Evolutionary conservation across 2,113 vertebrate genomes (phyloP).

Genomic region (Blennius ocellaris): DNA sequence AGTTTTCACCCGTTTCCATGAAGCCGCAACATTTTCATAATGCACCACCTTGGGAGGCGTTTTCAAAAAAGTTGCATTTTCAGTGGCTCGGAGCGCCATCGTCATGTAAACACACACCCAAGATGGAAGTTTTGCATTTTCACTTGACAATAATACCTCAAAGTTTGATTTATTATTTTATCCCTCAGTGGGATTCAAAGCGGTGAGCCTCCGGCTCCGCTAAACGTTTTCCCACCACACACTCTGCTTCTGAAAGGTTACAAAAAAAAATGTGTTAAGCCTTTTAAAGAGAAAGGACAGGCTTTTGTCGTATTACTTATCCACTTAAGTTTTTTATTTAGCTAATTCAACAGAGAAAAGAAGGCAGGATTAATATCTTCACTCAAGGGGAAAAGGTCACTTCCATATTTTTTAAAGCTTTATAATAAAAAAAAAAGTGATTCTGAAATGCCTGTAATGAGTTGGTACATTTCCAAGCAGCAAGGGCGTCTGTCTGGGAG

Average conservation of each 20-base stretch:
- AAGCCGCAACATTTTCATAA: too few species aligned
- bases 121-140: too few species aligned
- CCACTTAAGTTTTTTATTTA: background rate
- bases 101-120: too few species aligned
- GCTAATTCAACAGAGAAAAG: background rate
- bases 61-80: too few species aligned
- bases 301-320: background rate
- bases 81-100: too few species aligned
- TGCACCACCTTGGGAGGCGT: too few species aligned
- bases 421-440: background rate
- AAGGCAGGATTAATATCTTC: background rate
- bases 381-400: slow-evolving; percentile 19
- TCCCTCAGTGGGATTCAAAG: too few species aligned
- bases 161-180: too few species aligned
- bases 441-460: slow-evolving; percentile 56
- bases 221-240: too few species aligned
- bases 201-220: too few species aligned
- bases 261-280: background rate
- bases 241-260: background rate
- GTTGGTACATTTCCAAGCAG: slow-evolving; percentile 54
- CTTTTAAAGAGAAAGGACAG: background rate
- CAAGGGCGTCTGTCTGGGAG: slow-evolving; percentile 47
- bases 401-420: background rate
- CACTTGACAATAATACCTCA: too few species aligned
- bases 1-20: too few species aligned